Conservation (phyloP, 2,797 vertebrate genomes). For the Myotis pilosus region DNA sequence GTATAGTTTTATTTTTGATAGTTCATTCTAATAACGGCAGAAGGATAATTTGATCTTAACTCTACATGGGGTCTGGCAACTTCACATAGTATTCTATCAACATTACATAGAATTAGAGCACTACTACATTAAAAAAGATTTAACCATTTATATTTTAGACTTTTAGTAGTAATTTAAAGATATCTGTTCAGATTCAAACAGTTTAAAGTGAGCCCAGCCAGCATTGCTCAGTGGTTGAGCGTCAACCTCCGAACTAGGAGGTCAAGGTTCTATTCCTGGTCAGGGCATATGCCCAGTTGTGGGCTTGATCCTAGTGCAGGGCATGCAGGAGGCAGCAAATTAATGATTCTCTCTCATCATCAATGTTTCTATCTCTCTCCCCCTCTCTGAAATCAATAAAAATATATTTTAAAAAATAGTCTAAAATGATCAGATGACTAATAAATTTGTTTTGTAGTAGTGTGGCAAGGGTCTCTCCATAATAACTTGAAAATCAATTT, state of each 20-base stretch:
- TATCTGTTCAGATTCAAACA: constrained; percentile 38
- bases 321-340: too few species aligned
- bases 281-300: too few species aligned
- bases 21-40: background rate
- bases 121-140: background rate
- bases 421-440: constrained; percentile 54
- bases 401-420: background rate
- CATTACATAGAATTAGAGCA: background rate
- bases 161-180: constrained; percentile 19
- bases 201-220: constrained; percentile 12
- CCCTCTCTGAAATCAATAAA: too few species aligned
- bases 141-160: constrained; percentile 37
- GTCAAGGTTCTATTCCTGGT: too few species aligned
- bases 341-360: too few species aligned
- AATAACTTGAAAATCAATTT: constrained; percentile 69
- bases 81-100: background rate
- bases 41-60: background rate
- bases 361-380: too few species aligned
- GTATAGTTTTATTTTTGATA: constrained; percentile 4
- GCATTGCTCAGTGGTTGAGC: too few species aligned
- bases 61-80: background rate
- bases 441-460: constrained; percentile 40
- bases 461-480: constrained; percentile 9
- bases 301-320: too few species aligned
- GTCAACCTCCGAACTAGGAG: too few species aligned